A percentile compares a stretch with the other conserved stretches of the same genome.
Conservation (phyloP, 2,888 invertebrate genomes). For the Caenorhabditis wallacei region DNA sequence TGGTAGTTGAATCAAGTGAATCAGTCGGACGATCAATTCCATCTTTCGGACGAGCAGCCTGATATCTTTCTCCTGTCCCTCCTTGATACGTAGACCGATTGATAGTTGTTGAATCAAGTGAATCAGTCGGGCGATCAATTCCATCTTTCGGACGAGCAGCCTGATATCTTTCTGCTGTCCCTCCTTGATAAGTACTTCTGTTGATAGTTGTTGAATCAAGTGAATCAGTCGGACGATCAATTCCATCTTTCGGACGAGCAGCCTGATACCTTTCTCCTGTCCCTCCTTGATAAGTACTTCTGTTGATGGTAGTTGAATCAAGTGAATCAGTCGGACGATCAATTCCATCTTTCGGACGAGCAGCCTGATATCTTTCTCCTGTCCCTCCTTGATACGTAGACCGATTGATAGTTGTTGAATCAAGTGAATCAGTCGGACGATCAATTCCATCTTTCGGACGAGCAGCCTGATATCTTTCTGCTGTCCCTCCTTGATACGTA, state of each 20-base stretch:
- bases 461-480: constrained; percentile 16
- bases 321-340: constrained; percentile 14
- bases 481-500: constrained; percentile 31
- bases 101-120: constrained; percentile 24
- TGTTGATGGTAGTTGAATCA: constrained; percentile 23
- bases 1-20: constrained; percentile 13
- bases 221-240: constrained; percentile 15
- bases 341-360: constrained; percentile 22
- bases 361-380: constrained; percentile 24
- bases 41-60: constrained; percentile 25
- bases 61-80: constrained; percentile 22
- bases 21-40: constrained; percentile 14
- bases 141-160: constrained; percentile 23
- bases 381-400: constrained; percentile 27
- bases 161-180: constrained; percentile 18
- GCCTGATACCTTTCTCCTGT: constrained; percentile 21
- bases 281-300: constrained; percentile 33
- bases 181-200: constrained; percentile 29
- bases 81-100: constrained; percentile 32
- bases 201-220: constrained; percentile 27
- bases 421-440: constrained; percentile 8
- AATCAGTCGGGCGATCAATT: constrained; percentile 13
- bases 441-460: constrained; percentile 32
- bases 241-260: constrained; percentile 19
- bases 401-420: constrained; percentile 25